Percentiles rank a stretch among this genome's conserved stretches.
Evolutionary conservation across 2,888 invertebrate genomes (phyloP).

Genomic region (Horisme vitalbata): DNA sequence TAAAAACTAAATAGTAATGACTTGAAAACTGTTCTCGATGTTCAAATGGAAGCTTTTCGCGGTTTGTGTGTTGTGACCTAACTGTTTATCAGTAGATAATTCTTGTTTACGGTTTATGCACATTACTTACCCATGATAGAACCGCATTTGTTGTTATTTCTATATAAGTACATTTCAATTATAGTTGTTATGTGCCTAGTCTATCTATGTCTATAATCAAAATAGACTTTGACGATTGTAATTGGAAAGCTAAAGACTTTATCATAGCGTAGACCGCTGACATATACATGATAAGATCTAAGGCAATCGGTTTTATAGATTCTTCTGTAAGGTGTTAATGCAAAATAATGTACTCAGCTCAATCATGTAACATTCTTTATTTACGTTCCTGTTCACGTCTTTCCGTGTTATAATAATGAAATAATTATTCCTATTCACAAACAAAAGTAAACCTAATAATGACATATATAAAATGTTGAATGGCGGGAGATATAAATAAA

Average conservation of each 20-base stretch:
- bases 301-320: no score
- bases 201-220: no score
- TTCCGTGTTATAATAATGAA: not conserved
- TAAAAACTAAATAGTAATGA: no score
- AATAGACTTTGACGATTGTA: no score
- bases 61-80: not conserved
- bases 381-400: not conserved
- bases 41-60: conserved; percentile 9
- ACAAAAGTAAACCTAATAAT: not conserved
- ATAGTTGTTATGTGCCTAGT: no score
- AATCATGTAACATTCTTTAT: conserved; percentile 1
- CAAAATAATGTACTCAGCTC: conserved; percentile 3
- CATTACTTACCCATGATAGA: not conserved
- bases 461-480: no score
- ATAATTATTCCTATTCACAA: not conserved
- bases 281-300: no score
- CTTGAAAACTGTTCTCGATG: conserved; percentile 6
- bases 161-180: not conserved
- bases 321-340: no score
- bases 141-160: not conserved
- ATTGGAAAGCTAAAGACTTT: no score
- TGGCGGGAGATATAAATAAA: no score
- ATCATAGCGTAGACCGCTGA: no score
- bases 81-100: conserved; percentile 3
- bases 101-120: conserved; percentile 11